Evolutionary conservation across 2,797 vertebrate species (phyloP).

Genomic region (Onychomys arenicola): DNA sequence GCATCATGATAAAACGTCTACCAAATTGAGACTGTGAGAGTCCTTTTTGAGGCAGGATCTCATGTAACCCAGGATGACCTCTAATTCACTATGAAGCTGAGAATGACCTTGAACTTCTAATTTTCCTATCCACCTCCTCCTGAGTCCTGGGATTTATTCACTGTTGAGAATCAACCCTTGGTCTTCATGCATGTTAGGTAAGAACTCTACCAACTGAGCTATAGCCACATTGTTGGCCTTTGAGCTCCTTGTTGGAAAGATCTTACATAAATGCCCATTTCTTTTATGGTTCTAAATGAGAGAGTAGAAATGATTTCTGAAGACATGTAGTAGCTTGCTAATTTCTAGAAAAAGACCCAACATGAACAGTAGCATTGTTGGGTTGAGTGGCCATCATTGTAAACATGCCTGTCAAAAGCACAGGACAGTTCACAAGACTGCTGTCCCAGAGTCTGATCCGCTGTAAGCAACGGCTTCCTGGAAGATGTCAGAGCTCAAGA

Average conservation of each 20-base stretch:
- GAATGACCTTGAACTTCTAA: background rate
- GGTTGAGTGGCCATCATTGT: background rate
- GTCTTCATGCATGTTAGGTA: background rate
- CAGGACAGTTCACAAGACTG: background rate
- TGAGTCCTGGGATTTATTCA: background rate
- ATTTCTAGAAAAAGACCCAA: background rate
- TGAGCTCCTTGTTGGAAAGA: slow-evolving; percentile 12
- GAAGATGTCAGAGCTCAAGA: slow-evolving; percentile 8
- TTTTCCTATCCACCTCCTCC: background rate
- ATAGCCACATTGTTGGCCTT: background rate
- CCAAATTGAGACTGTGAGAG: background rate
- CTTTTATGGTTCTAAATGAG: slow-evolving; percentile 7
- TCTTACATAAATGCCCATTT: background rate
- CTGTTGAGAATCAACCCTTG: background rate
- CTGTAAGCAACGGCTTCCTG: background rate
- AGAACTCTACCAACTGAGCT: background rate
- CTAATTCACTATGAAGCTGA: background rate
- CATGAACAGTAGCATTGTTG: background rate
- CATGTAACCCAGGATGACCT: background rate
- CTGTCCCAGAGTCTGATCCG: background rate
- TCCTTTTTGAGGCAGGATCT: background rate
- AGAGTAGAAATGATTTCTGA: slow-evolving; percentile 23
- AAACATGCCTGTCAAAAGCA: background rate
- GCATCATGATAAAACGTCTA: background rate
- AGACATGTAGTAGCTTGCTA: background rate